Percentiles rank a stretch among this genome's conserved stretches.
Conservation (phyloP, 1,140 invertebrate species). For the Cotesia glomerata region DNA sequence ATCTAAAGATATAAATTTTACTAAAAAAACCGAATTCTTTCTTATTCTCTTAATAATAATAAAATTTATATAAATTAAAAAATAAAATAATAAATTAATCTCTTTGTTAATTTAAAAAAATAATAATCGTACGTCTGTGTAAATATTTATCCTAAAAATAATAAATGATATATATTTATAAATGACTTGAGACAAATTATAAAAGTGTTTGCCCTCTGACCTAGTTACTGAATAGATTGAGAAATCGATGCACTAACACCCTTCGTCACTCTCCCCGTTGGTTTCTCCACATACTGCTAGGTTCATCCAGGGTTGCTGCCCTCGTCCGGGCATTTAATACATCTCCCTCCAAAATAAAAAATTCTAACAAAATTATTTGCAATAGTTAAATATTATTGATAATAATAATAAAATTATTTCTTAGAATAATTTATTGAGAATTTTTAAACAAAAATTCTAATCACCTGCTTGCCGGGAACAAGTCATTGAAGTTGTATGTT, state of each 20-base stretch:
- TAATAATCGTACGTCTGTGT: too few relatives aligned
- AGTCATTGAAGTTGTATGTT: background rate
- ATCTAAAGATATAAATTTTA: too few relatives aligned
- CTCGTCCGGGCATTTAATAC: constrained; percentile 45
- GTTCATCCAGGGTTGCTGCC: constrained; percentile 61
- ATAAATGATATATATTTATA: constrained; percentile 14
- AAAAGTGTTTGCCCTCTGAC: constrained; percentile 58
- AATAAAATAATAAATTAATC: too few relatives aligned
- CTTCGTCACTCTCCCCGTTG: constrained; percentile 28
- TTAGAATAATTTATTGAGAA: too few relatives aligned
- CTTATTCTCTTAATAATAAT: too few relatives aligned
- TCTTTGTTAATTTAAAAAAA: too few relatives aligned
- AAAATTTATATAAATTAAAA: too few relatives aligned
- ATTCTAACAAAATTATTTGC: too few relatives aligned
- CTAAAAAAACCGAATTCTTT: too few relatives aligned
- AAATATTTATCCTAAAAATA: background rate
- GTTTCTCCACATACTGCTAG: constrained; percentile 33
- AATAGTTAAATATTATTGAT: too few relatives aligned
- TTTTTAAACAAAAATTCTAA: background rate
- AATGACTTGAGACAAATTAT: constrained; percentile 1
- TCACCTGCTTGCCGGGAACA: background rate
- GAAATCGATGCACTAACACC: constrained; percentile 56
- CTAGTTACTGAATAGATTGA: constrained; percentile 54
- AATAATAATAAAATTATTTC: too few relatives aligned
- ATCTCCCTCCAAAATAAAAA: background rate